Conservation (phyloP, 2,113 vertebrate species). For the Tetrao urogallus region DNA sequence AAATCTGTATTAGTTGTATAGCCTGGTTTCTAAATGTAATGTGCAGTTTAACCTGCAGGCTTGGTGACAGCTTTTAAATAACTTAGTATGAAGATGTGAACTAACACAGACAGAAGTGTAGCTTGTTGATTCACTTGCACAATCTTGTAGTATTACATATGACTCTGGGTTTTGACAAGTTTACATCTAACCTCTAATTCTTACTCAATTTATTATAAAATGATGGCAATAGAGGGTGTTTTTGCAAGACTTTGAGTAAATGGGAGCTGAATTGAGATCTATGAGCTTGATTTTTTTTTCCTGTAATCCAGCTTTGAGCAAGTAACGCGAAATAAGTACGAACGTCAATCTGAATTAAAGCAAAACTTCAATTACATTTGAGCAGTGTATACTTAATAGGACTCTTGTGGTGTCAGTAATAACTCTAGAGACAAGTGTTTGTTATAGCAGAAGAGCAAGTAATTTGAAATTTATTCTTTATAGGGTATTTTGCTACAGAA, state of each 20-base stretch:
- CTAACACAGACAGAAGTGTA: background rate
- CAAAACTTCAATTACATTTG: background rate
- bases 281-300: background rate
- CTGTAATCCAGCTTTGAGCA: background rate
- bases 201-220: background rate
- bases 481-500: background rate
- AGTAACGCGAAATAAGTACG: background rate
- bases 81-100: background rate
- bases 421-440: background rate
- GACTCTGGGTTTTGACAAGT: background rate
- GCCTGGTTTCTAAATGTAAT: background rate
- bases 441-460: background rate
- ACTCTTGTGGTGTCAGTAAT: background rate
- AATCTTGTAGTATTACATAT: background rate
- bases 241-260: background rate
- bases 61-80: background rate
- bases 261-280: background rate
- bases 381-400: background rate
- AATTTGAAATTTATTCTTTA: background rate
- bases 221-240: background rate
- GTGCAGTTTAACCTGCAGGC: background rate
- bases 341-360: background rate
- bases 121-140: background rate
- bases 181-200: background rate
- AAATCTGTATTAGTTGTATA: background rate